Evolutionary conservation across 2,888 invertebrate species (phyloP).

Genomic region (Chouioia cunea): DNA sequence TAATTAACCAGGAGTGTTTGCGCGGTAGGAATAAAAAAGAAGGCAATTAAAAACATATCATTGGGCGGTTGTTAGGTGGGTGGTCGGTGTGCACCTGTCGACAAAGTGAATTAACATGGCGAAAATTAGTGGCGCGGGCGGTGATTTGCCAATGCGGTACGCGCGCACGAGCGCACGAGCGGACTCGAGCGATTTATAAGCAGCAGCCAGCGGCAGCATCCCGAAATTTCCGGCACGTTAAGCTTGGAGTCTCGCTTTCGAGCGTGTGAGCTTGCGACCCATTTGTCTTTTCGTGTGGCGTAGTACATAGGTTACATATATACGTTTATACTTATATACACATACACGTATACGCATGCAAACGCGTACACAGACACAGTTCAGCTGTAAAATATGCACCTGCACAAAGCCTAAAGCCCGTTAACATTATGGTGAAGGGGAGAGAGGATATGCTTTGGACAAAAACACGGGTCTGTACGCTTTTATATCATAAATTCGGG

Average conservation of each 20-base stretch:
- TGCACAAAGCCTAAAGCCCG: not conserved
- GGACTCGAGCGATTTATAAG: slow-evolving; percentile 23
- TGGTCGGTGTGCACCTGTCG: not conserved
- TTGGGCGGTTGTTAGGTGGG: too few species aligned
- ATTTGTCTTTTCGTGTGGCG: slow-evolving; percentile 23
- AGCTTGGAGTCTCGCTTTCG: not conserved
- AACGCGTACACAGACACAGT: slow-evolving; percentile 18
- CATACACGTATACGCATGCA: not conserved
- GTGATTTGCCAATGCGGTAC: slow-evolving; percentile 23
- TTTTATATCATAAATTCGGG: slow-evolving; percentile 27
- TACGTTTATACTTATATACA: not conserved
- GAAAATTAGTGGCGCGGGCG: slow-evolving; percentile 18
- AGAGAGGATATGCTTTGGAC: not conserved
- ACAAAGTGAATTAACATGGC: slow-evolving; percentile 28
- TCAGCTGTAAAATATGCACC: slow-evolving; percentile 23
- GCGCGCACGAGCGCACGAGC: too few species aligned
- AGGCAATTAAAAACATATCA: too few species aligned
- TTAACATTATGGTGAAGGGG: too few species aligned
- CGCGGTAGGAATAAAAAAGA: too few species aligned
- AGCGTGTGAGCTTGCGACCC: not conserved
- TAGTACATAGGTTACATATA: slow-evolving; percentile 2
- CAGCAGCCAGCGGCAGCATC: not conserved
- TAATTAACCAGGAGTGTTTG: too few species aligned
- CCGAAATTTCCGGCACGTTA: slow-evolving; percentile 28
- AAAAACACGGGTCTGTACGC: slow-evolving; percentile 22